These are phyloP conservation scores for Patagioenas fasciata DNA, from an alignment of 2,113 vertebrate species.

Conservation along the genomic window DNA sequence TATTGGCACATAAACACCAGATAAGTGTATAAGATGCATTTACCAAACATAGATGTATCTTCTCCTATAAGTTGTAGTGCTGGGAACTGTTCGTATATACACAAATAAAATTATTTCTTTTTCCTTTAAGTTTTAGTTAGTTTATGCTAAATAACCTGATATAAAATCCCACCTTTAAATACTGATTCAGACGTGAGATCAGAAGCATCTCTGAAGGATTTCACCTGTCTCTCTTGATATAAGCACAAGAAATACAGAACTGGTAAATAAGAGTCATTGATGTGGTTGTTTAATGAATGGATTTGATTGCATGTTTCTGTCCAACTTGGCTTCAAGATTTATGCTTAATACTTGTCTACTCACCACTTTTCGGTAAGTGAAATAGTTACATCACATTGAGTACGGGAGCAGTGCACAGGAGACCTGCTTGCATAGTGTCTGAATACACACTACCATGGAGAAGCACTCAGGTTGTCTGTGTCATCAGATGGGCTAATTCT, in stretches of 20 bases:
- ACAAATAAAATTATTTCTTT: not conserved
- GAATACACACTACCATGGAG: not conserved
- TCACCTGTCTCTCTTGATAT: not conserved
- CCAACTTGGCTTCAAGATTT: not conserved
- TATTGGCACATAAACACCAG: not conserved
- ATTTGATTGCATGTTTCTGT: not conserved
- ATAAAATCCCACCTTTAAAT: not conserved
- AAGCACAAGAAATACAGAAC: not conserved
- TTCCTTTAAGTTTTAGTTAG: not conserved
- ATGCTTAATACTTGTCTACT: not conserved
- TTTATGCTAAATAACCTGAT: not conserved
- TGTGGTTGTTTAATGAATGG: not conserved
- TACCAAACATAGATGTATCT: not conserved
- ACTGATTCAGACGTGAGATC: not conserved
- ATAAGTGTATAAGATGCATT: accelerated
- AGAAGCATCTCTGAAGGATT: not conserved
- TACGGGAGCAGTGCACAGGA: not conserved
- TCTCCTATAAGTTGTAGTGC: not conserved
- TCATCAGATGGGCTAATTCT: not conserved
- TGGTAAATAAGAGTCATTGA: not conserved
- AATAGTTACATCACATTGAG: not conserved
- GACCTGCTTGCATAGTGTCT: not conserved
- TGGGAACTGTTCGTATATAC: not conserved
- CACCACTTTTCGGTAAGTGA: not conserved
- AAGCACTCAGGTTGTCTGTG: not conserved